Evolutionary conservation across 2,797 vertebrate species (phyloP).

Genomic region (Melanotaenia nigrans): DNA sequence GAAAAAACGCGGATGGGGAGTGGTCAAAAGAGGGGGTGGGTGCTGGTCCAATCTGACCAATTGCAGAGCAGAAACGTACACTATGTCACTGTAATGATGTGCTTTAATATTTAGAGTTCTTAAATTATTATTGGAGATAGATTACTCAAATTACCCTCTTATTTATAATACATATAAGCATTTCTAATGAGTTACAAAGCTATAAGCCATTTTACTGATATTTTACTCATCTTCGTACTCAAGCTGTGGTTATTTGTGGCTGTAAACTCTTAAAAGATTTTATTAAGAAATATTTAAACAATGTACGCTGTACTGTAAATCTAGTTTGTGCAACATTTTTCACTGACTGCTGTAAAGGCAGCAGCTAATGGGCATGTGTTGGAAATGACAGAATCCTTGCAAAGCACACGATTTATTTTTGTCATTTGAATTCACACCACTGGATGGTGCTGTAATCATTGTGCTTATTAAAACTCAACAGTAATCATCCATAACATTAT

Average conservation of each 20-base stretch:
- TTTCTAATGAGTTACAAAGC: not conserved
- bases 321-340: not conserved
- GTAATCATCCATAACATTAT: not conserved
- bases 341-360: not conserved
- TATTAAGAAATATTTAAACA: not conserved
- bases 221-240: not conserved
- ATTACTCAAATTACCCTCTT: not conserved
- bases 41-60: slow-evolving; percentile 65
- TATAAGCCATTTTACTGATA: not conserved
- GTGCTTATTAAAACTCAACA: too few species aligned
- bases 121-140: not conserved
- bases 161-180: not conserved
- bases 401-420: slow-evolving; percentile 12
- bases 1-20: slow-evolving; percentile 56
- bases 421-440: slow-evolving; percentile 32
- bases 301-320: not conserved
- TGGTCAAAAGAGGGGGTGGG: slow-evolving; percentile 74
- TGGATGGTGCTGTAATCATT: slow-evolving; percentile 37
- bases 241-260: too few species aligned
- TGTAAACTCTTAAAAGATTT: too few species aligned
- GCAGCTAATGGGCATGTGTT: not conserved
- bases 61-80: slow-evolving; percentile 45
- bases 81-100: not conserved
- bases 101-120: not conserved
- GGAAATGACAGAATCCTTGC: not conserved